Conservation (phyloP, 2,113 vertebrate genomes). For the Caloenas nicobarica region DNA sequence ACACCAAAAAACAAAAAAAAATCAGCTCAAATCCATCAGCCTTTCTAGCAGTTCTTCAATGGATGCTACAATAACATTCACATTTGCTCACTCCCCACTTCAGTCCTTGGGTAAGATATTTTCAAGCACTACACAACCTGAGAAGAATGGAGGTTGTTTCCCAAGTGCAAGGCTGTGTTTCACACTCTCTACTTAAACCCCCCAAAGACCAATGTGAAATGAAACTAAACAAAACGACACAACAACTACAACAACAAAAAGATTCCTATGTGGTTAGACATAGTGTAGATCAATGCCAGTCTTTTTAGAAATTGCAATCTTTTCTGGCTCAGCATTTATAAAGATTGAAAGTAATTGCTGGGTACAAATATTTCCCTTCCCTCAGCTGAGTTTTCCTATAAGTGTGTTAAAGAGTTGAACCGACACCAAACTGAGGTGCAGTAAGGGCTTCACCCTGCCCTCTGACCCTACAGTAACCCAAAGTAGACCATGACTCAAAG, state of each 20-base stretch:
- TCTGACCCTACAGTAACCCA: not conserved
- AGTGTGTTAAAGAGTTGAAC: not conserved
- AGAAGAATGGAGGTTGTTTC: not conserved
- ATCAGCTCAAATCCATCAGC: not conserved
- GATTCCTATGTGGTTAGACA: not conserved
- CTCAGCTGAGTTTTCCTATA: not conserved
- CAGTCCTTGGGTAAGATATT: not conserved
- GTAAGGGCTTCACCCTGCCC: not conserved
- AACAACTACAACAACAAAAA: not conserved
- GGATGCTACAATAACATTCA: not conserved
- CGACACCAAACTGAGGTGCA: not conserved
- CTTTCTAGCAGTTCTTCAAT: not conserved
- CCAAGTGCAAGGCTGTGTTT: not conserved
- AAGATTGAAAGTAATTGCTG: not conserved
- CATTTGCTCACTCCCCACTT: not conserved
- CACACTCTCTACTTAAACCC: not conserved
- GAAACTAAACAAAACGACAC: too few relatives aligned
- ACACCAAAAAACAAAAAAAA: not conserved
- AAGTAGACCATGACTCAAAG: not conserved
- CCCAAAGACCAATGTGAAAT: fast-evolving
- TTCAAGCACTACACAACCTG: not conserved
- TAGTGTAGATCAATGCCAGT: not conserved
- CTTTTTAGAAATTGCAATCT: not conserved
- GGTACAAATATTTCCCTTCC: not conserved
- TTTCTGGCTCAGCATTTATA: not conserved